Conservation (phyloP, 2,888 invertebrate genomes). For the Gonocerus acuteangulatus region DNA sequence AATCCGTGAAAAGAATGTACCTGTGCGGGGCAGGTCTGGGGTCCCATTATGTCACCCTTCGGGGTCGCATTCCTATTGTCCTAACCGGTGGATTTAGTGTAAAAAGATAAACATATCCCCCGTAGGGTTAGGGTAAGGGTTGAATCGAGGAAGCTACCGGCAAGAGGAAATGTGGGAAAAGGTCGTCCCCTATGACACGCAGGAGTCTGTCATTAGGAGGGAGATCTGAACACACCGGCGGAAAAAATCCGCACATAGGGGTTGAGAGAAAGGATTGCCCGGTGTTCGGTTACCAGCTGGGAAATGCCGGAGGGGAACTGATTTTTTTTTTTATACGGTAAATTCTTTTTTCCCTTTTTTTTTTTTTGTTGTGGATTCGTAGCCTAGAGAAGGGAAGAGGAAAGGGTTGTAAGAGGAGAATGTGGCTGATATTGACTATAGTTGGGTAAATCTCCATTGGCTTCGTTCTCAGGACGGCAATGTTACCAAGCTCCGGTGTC, state of each 20-base stretch:
- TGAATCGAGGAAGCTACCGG: background rate
- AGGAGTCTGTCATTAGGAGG: constrained; percentile 12
- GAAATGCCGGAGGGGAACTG: background rate
- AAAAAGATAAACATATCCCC: constrained; percentile 33
- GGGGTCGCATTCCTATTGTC: constrained; percentile 16
- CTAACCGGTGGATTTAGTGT: constrained; percentile 5
- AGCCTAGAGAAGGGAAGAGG: background rate
- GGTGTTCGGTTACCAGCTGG: constrained; percentile 26
- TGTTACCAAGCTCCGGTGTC: background rate
- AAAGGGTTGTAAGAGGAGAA: constrained; percentile 22
- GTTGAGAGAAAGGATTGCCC: constrained; percentile 12
- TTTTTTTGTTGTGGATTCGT: background rate
- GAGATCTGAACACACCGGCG: constrained; percentile 1
- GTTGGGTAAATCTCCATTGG: background rate
- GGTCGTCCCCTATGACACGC: constrained; percentile 23
- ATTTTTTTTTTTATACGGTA: background rate
- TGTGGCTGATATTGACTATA: background rate
- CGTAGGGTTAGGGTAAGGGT: constrained; percentile 1
- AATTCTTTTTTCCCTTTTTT: constrained; percentile 1
- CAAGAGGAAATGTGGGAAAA: constrained; percentile 25
- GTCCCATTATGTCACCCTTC: constrained; percentile 14
- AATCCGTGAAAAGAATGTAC: constrained; percentile 10
- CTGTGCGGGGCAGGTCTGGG: constrained; percentile 7
- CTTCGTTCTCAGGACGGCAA: background rate
- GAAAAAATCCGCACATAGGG: constrained; percentile 14